Evolutionary conservation across 2,113 vertebrate species (phyloP).

Genomic region (Charadrius vociferus): DNA sequence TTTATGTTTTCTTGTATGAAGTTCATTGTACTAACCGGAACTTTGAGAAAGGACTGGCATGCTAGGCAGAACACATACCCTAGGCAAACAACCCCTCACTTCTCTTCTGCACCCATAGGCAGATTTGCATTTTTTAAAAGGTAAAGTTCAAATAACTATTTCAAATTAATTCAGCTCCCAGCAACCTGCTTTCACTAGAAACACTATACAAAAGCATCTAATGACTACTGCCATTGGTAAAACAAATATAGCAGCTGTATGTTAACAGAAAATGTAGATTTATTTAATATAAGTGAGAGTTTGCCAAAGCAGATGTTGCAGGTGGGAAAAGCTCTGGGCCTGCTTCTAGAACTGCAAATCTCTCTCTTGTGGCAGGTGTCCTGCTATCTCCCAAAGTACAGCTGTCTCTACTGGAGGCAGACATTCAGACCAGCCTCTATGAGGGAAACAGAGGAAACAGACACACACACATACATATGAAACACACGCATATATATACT

Average conservation of each 20-base stretch:
- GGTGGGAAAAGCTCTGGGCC: neutral
- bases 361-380: neutral
- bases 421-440: neutral
- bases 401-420: neutral
- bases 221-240: neutral
- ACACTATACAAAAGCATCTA: neutral
- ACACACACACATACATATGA: neutral
- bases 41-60: neutral
- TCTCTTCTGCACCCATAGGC: neutral
- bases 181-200: neutral
- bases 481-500: fast-evolving
- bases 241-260: neutral
- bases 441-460: neutral
- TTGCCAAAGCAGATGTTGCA: neutral
- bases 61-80: neutral
- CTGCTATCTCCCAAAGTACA: fast-evolving
- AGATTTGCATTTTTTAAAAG: neutral
- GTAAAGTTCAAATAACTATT: neutral
- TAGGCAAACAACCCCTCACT: neutral
- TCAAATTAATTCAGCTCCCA: neutral
- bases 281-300: neutral
- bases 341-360: neutral
- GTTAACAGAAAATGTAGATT: neutral
- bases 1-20: neutral
- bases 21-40: neutral